Evolutionary conservation across 2,888 invertebrate species (phyloP).

Genomic region (Caenorhabditis panamensis): DNA sequence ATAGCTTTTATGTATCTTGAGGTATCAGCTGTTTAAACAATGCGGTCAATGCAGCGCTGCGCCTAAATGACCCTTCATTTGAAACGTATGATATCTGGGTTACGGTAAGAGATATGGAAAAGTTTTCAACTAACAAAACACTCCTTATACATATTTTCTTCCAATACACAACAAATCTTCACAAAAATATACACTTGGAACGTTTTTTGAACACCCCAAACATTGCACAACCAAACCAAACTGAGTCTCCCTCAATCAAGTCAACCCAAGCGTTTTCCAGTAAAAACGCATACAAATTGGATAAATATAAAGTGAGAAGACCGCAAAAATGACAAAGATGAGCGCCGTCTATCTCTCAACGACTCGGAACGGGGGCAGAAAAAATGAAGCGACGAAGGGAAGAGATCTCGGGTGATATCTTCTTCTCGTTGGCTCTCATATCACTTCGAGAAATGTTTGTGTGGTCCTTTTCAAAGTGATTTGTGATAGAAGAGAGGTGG

Average conservation of each 20-base stretch:
- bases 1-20: too few species aligned
- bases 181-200: too few species aligned
- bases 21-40: too few species aligned
- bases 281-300: background rate
- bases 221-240: too few species aligned
- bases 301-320: constrained; percentile 10
- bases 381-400: background rate
- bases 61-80: too few species aligned
- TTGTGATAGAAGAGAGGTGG: background rate
- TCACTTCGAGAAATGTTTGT: constrained; percentile 48
- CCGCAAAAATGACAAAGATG: constrained; percentile 42
- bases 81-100: too few species aligned
- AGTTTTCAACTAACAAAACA: too few species aligned
- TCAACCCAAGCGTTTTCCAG: too few species aligned
- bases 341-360: constrained; percentile 10
- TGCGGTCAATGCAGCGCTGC: too few species aligned
- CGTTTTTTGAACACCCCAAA: too few species aligned
- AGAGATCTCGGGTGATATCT: constrained; percentile 4
- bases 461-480: constrained; percentile 17
- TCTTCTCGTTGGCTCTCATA: constrained; percentile 14
- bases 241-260: too few species aligned
- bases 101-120: too few species aligned
- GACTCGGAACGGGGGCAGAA: constrained; percentile 4
- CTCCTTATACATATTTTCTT: background rate
- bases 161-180: background rate